phyloP scores from a whole-genome alignment of 2,113 vertebrate genomes.

The Sorex araneus region DNA sequence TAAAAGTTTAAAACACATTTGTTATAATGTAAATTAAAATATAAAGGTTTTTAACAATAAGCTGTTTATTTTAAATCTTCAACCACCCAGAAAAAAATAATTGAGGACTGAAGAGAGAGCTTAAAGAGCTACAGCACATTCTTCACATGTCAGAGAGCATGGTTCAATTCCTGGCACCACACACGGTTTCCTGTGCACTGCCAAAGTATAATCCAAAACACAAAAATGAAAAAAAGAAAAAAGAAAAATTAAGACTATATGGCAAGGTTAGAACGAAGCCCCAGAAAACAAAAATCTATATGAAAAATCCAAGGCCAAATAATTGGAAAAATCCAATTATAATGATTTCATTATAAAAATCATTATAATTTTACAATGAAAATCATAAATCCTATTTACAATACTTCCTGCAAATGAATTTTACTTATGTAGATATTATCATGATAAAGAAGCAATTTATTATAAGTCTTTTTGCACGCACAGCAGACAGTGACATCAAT shows the following conservation, averaged over 20 bases:
- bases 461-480: conserved; percentile 24
- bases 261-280: neutral
- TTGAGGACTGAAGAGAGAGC: too few relatives aligned
- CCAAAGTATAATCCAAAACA: too few relatives aligned
- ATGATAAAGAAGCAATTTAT: neutral
- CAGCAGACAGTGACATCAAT: neutral
- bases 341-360: too few relatives aligned
- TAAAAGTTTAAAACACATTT: conserved; percentile 37
- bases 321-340: too few relatives aligned
- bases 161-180: too few relatives aligned
- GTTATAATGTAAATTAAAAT: too few relatives aligned
- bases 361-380: too few relatives aligned
- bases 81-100: neutral
- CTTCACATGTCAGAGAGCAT: too few relatives aligned
- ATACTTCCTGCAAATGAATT: conserved; percentile 40
- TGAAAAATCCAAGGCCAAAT: conserved; percentile 32
- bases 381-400: neutral
- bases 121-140: too few relatives aligned
- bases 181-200: too few relatives aligned
- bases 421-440: conserved; percentile 16
- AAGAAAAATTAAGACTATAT: neutral
- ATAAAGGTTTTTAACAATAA: conserved; percentile 10
- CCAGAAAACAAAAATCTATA: neutral
- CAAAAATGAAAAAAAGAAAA: neutral
- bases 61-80: conserved; percentile 29